Evolutionary conservation across 2,888 invertebrate genomes (phyloP).

Genomic region (Masnerella sp.): DNA sequence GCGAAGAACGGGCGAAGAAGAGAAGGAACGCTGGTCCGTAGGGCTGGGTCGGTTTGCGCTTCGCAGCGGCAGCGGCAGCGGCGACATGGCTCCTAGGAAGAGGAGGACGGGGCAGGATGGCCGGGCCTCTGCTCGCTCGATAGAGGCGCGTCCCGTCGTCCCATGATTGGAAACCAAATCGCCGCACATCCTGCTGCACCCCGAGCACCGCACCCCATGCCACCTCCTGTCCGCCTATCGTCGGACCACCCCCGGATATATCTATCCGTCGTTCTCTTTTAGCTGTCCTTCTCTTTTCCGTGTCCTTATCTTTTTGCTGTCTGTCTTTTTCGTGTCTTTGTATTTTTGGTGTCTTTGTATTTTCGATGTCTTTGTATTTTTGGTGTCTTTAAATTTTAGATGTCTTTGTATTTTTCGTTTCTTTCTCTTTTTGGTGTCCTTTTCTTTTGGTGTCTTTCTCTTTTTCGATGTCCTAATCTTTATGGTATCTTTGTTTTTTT

Average conservation of each 20-base stretch:
- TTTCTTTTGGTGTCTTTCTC: too few relatives aligned
- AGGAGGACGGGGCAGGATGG: slow-evolving; percentile 73
- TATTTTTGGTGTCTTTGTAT: too few relatives aligned
- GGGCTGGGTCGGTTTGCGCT: slow-evolving; percentile 74
- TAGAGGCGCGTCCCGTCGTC: slow-evolving; percentile 78
- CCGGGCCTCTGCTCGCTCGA: slow-evolving; percentile 77
- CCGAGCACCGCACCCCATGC: slow-evolving; percentile 61
- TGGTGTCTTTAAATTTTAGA: too few relatives aligned
- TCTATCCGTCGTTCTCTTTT: slow-evolving; percentile 50
- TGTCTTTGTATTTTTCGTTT: too few relatives aligned
- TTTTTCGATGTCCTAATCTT: too few relatives aligned
- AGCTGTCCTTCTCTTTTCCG: slow-evolving; percentile 46
- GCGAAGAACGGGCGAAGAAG: slow-evolving; percentile 58
- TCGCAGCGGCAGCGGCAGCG: slow-evolving; percentile 69
- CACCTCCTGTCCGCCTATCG: slow-evolving; percentile 56
- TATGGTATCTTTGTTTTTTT: too few relatives aligned
- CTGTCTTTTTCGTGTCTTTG: too few relatives aligned
- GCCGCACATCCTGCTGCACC: slow-evolving; percentile 77
- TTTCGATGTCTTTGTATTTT: too few relatives aligned
- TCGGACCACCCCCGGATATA: slow-evolving; percentile 48
- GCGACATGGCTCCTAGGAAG: slow-evolving; percentile 73
- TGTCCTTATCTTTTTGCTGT: too few relatives aligned
- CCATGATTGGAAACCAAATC: slow-evolving; percentile 78
- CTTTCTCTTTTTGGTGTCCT: too few relatives aligned
- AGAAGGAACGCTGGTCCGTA: slow-evolving; percentile 61